Conservation (phyloP, 2,113 vertebrate species). For the Solenodon paradoxus region DNA sequence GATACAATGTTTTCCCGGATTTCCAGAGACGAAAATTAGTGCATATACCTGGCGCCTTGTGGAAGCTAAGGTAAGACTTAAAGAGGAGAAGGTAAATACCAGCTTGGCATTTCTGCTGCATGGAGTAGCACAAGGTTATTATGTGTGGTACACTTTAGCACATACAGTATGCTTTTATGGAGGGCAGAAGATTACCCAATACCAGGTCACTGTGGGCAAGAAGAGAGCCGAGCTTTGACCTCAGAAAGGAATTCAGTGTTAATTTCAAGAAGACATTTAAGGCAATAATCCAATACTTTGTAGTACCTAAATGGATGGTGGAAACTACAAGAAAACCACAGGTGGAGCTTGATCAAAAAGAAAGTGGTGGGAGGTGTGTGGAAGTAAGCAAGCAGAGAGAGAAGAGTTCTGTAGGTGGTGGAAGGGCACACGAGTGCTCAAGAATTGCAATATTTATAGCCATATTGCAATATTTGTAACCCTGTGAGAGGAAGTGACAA, state of each 20-base stretch:
- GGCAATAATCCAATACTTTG: conserved; percentile 46
- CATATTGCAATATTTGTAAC: no score
- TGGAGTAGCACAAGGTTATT: not conserved
- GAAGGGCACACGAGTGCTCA: not conserved
- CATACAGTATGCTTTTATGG: conserved; percentile 38
- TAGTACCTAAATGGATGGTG: conserved; percentile 73
- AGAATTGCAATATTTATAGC: conserved; percentile 7
- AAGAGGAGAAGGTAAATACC: not conserved
- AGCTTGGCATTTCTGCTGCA: not conserved
- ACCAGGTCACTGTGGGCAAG: conserved; percentile 63
- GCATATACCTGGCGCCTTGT: not conserved
- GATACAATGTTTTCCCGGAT: not conserved
- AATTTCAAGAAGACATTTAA: conserved; percentile 72
- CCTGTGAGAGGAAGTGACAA: conserved; percentile 48
- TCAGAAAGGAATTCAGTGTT: conserved; percentile 65
- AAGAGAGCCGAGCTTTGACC: conserved; percentile 71
- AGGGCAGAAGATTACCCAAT: conserved; percentile 45
- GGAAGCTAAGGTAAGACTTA: not conserved
- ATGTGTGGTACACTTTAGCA: not conserved
- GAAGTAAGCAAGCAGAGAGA: conserved; percentile 42
- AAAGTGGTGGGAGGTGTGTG: conserved; percentile 52
- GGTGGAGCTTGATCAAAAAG: conserved; percentile 51
- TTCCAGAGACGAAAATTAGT: not conserved
- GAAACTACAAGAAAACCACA: conserved; percentile 68
- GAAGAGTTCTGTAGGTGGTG: not conserved